Evolutionary conservation across 2,797 vertebrate genomes (phyloP).

Genomic region (Kryptopterus vitreolus): DNA sequence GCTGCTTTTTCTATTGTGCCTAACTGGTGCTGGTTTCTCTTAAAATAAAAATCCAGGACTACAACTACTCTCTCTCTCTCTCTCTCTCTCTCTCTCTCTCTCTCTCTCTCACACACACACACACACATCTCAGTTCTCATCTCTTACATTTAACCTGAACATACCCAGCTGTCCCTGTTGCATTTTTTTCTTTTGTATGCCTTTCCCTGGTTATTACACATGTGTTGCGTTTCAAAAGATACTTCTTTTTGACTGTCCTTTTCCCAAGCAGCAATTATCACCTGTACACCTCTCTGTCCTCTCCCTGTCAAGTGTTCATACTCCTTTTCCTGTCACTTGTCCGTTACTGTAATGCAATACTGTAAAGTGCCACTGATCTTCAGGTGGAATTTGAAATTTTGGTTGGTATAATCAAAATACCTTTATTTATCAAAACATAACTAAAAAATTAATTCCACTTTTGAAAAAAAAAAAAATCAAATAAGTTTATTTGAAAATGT

Average conservation of each 20-base stretch:
- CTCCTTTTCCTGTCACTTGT: not conserved
- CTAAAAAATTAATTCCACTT: not conserved
- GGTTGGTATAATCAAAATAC: not conserved
- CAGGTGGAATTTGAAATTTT: not conserved
- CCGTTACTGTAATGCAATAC: not conserved
- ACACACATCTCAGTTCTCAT: not conserved
- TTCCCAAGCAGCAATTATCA: not conserved
- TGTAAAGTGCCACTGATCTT: not conserved
- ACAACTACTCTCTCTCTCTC: not conserved
- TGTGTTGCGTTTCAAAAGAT: not conserved
- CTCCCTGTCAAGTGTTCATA: not conserved
- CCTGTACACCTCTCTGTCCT: not conserved
- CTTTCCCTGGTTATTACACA: not conserved
- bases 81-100: too few species aligned
- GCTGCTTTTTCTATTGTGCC: not conserved
- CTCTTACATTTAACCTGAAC: not conserved
- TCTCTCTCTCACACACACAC: too few species aligned
- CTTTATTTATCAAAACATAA: not conserved
- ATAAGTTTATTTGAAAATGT: not conserved
- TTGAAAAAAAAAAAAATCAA: not conserved
- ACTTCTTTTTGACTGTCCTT: not conserved
- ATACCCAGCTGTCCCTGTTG: not conserved
- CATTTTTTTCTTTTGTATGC: constrained; percentile 1
- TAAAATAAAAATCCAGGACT: not conserved
- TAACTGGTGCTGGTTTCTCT: not conserved